phyloP scores from a whole-genome alignment of 2,113 vertebrate genomes.

The Marmota monax region DNA sequence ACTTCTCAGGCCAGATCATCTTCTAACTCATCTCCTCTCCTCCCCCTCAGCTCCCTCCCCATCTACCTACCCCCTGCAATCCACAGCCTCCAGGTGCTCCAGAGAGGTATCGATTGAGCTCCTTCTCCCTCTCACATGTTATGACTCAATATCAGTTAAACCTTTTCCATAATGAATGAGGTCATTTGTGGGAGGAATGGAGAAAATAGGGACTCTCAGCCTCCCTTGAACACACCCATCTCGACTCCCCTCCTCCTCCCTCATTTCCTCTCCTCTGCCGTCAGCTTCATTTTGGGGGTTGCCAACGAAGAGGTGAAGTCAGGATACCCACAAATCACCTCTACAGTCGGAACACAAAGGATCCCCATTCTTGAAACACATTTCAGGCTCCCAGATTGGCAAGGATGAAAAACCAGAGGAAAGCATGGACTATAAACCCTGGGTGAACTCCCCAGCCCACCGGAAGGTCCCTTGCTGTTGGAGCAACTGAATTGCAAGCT shows the following conservation, averaged over 20 bases:
- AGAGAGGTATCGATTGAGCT: conserved; percentile 51
- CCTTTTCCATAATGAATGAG: conserved; percentile 75
- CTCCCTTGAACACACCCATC: background rate
- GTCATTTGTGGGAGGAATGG: conserved; percentile 56
- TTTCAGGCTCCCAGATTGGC: background rate
- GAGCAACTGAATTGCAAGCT: conserved; percentile 29
- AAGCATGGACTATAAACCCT: background rate
- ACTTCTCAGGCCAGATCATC: background rate
- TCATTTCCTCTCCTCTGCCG: background rate
- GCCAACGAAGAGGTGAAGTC: background rate
- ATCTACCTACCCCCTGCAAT: no score
- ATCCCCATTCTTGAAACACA: background rate
- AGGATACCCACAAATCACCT: background rate
- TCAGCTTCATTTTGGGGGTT: background rate
- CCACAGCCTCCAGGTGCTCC: background rate
- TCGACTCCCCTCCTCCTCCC: background rate
- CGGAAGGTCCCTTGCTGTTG: background rate
- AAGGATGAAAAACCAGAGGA: background rate
- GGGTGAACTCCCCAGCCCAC: background rate
- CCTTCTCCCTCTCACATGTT: conserved; percentile 41
- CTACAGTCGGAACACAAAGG: conserved; percentile 5
- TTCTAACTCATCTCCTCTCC: background rate
- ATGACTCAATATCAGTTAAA: conserved; percentile 68
- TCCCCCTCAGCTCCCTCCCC: background rate
- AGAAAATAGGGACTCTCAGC: background rate